A percentile compares a stretch with the other conserved stretches of the same genome.
Conservation (phyloP, 2,113 vertebrate species). For the Morone saxatilis region DNA sequence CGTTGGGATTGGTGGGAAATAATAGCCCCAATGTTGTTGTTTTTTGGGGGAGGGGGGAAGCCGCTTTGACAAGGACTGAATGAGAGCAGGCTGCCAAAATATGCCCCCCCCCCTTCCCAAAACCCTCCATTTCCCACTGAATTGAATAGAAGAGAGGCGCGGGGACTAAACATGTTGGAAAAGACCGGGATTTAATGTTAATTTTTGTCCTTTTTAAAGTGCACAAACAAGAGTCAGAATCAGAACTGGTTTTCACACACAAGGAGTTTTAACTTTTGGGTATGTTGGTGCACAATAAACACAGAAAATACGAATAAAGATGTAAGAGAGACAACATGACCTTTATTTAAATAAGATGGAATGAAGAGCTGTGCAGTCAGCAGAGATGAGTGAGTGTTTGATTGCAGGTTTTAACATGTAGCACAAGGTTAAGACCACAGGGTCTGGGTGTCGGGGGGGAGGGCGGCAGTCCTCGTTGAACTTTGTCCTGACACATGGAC, state of each 20-base stretch:
- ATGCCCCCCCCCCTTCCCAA: not conserved
- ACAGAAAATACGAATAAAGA: no score
- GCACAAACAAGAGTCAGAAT: no score
- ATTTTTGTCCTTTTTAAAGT: not conserved
- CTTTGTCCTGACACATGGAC: slow-evolving; percentile 77
- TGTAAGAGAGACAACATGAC: no score
- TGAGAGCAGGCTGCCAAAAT: slow-evolving; percentile 21
- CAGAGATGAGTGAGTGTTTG: not conserved
- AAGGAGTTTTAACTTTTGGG: no score
- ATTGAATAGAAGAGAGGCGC: not conserved
- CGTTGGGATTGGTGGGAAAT: not conserved
- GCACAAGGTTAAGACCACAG: not conserved
- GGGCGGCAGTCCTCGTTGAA: slow-evolving; percentile 55
- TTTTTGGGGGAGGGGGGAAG: not conserved
- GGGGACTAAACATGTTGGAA: not conserved
- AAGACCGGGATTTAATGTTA: not conserved
- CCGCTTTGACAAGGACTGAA: not conserved
- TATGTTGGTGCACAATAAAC: no score
- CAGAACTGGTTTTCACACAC: no score
- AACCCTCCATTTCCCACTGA: not conserved
- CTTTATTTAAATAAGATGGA: no score
- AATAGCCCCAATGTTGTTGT: slow-evolving; percentile 3
- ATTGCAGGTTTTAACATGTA: not conserved
- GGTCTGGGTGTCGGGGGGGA: slow-evolving; percentile 3
- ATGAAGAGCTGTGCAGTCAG: no score